phyloP scores from a whole-genome alignment of 2,113 vertebrate species.

The Psittacula cyanocephala region DNA sequence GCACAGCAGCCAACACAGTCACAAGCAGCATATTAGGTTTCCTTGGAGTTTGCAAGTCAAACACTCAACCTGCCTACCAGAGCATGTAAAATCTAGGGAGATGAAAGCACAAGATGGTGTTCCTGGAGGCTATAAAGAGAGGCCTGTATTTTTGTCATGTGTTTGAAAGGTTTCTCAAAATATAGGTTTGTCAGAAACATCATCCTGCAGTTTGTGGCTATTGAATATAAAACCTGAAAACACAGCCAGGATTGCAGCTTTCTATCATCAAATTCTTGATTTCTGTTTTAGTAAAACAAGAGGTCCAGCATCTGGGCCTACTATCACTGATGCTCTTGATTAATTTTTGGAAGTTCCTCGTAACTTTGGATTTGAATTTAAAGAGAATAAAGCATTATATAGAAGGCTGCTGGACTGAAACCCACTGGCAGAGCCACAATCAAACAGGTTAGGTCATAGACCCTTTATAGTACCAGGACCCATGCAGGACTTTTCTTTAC shows the following conservation, averaged over 20 bases:
- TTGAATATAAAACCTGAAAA: not conserved
- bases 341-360: not conserved
- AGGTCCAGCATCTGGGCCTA: not conserved
- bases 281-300: not conserved
- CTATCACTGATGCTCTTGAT: not conserved
- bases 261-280: not conserved
- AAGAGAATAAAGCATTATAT: not conserved
- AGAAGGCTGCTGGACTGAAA: not conserved
- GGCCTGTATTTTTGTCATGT: not conserved
- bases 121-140: slow-evolving; percentile 25
- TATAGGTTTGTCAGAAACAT: not conserved
- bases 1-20: not conserved
- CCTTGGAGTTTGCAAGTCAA: not conserved
- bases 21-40: not conserved
- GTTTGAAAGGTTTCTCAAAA: slow-evolving; percentile 25
- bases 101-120: slow-evolving; percentile 30
- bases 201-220: not conserved
- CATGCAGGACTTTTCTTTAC: not conserved
- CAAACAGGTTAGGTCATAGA: not conserved
- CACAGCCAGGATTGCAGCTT: not conserved
- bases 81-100: slow-evolving; percentile 24
- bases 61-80: not conserved
- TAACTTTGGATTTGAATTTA: not conserved
- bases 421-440: not conserved
- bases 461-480: not conserved